These are phyloP conservation scores for Tachuris rubrigastra DNA, from an alignment of 2,113 vertebrate species.

Conservation along the genomic window DNA sequence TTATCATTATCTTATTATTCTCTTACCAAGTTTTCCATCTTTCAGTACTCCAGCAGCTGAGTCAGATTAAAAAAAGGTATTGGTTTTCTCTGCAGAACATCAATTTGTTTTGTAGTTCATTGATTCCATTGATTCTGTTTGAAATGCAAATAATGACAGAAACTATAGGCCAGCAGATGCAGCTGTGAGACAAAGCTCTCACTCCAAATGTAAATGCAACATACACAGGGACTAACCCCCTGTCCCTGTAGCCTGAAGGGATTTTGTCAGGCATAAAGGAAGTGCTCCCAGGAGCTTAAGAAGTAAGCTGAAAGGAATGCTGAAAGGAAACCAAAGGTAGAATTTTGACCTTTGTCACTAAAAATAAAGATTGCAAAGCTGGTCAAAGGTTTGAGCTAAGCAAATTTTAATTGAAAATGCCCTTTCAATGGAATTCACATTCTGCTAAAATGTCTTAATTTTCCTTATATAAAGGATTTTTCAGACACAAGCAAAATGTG, in stretches of 20 bases:
- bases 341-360: neutral
- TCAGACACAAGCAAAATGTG: neutral
- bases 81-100: constrained; percentile 34
- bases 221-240: neutral
- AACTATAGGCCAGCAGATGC: constrained; percentile 32
- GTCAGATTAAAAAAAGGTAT: constrained; percentile 15
- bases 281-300: neutral
- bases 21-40: neutral
- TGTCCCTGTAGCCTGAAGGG: neutral
- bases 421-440: neutral
- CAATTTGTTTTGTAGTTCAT: constrained; percentile 46
- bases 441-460: neutral
- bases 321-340: neutral
- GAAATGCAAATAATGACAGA: constrained; percentile 63
- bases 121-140: constrained; percentile 48
- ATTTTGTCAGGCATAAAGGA: neutral
- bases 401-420: neutral
- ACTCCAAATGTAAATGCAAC: neutral
- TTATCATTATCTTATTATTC: too few relatives aligned
- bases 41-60: neutral
- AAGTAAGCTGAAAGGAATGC: neutral
- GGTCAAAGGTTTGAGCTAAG: neutral
- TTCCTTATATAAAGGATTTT: neutral
- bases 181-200: neutral
- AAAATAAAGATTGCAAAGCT: neutral